phyloP scores from a whole-genome alignment of 2,113 vertebrate species.

The Lichenostomus cassidix region DNA sequence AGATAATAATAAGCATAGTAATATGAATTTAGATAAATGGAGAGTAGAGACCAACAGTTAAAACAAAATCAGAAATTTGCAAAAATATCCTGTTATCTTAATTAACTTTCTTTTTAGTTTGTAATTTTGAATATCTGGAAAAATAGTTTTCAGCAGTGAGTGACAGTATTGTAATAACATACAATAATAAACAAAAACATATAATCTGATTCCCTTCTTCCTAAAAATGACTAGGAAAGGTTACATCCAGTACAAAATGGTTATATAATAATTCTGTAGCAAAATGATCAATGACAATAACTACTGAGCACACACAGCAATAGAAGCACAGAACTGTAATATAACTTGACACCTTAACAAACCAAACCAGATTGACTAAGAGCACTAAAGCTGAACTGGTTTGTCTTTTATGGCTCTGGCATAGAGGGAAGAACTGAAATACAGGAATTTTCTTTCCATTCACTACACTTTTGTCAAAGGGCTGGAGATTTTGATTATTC shows the following conservation, averaged over 20 bases:
- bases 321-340: not conserved
- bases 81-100: not conserved
- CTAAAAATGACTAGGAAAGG: not conserved
- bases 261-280: not conserved
- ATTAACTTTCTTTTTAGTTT: not conserved
- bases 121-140: not conserved
- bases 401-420: not conserved
- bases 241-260: not conserved
- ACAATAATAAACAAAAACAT: not conserved
- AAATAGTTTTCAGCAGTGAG: not conserved
- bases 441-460: not conserved
- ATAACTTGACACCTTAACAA: not conserved
- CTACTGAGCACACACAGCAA: not conserved
- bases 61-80: not conserved
- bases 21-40: not conserved
- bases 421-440: not conserved
- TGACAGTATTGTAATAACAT: not conserved
- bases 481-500: not conserved
- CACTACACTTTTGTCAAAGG: not conserved
- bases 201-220: not conserved
- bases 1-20: not conserved
- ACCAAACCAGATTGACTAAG: not conserved
- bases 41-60: not conserved
- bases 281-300: not conserved
- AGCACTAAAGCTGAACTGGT: not conserved